phyloP scores from a whole-genome alignment of 2,113 vertebrate genomes.

The Ploceus nigricollis region DNA sequence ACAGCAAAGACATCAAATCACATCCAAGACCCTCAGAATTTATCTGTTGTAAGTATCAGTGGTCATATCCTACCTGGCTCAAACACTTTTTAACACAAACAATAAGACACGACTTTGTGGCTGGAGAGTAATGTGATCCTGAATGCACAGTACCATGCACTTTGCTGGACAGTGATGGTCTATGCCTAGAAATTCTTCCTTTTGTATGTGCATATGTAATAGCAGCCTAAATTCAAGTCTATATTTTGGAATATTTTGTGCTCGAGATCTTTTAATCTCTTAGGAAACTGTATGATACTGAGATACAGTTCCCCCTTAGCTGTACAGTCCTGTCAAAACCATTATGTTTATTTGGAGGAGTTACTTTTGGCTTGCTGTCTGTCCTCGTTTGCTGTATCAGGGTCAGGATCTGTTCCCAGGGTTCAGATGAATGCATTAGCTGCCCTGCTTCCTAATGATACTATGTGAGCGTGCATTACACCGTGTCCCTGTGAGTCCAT shows the following conservation, averaged over 20 bases:
- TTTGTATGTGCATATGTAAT: background rate
- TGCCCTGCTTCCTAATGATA: background rate
- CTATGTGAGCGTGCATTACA: background rate
- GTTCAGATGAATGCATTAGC: background rate
- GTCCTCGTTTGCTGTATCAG: background rate
- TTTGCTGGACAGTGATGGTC: background rate
- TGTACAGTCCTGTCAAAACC: background rate
- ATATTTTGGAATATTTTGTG: background rate
- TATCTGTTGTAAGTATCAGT: background rate
- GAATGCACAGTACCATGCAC: background rate
- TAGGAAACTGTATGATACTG: background rate
- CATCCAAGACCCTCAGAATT: background rate
- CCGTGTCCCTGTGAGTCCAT: background rate
- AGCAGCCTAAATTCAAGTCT: background rate
- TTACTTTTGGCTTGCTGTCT: background rate
- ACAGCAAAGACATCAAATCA: background rate
- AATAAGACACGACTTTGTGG: background rate
- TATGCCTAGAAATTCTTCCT: background rate
- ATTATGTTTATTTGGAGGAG: background rate
- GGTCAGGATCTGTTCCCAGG: background rate
- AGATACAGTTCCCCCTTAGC: background rate
- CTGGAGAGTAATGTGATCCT: background rate
- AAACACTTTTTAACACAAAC: background rate
- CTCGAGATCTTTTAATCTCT: background rate
- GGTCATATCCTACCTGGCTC: background rate